These are phyloP conservation scores for Plotosus lineatus DNA, from an alignment of 2,113 vertebrate genomes.

Conservation along the genomic window DNA sequence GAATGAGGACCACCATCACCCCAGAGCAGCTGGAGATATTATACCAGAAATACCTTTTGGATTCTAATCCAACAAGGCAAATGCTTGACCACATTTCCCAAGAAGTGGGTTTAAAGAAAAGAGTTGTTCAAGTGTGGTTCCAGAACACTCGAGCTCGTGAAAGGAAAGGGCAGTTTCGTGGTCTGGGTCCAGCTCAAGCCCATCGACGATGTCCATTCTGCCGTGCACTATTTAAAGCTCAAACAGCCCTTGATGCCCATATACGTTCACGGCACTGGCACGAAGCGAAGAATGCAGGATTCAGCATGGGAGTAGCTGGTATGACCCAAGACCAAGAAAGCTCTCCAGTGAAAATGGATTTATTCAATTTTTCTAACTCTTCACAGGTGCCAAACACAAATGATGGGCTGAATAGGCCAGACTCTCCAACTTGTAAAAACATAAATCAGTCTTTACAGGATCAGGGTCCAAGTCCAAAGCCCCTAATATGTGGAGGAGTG, in stretches of 20 bases:
- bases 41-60: conserved; percentile 95
- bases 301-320: conserved; percentile 83
- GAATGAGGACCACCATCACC: conserved; percentile 95
- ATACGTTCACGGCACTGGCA: conserved; percentile 97
- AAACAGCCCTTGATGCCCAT: conserved; percentile 95
- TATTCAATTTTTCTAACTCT: conserved; percentile 77
- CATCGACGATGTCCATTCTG: conserved; percentile 96
- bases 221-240: conserved; percentile 96
- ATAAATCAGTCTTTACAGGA: conserved; percentile 78
- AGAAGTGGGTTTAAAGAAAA: conserved; percentile 95
- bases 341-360: conserved; percentile 72
- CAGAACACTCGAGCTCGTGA: conserved; percentile 97
- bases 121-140: conserved; percentile 99
- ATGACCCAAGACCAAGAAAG: conserved; percentile 82
- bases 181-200: conserved; percentile 89
- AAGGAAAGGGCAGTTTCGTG: conserved; percentile 95
- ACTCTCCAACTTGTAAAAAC: conserved; percentile 77
- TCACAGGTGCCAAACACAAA: conserved; percentile 74
- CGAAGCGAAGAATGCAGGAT: conserved; percentile 93
- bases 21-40: conserved; percentile 96
- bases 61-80: conserved; percentile 96
- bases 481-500: conserved; percentile 81
- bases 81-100: conserved; percentile 96
- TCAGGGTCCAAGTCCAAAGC: conserved; percentile 79
- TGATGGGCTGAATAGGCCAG: conserved; percentile 75